Percentiles rank a stretch among this genome's conserved stretches.
These are phyloP conservation scores for Ephestia elutella DNA, from an alignment of 1,140 invertebrate species.

Conservation along the genomic window DNA sequence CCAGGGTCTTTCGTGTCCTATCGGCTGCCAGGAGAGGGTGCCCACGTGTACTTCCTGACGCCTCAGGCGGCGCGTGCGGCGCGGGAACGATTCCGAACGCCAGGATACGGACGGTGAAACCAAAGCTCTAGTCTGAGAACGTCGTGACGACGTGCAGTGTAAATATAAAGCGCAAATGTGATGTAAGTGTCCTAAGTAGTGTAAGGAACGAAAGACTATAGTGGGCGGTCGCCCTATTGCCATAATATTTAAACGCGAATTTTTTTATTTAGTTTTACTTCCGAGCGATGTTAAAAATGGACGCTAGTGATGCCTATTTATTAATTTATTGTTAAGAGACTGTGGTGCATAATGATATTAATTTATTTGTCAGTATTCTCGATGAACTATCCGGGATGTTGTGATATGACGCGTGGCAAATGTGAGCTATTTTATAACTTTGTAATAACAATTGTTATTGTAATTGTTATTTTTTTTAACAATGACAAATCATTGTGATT, in stretches of 20 bases:
- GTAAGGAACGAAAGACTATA: constrained; percentile 62
- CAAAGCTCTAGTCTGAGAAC: constrained; percentile 66
- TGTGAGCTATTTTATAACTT: constrained; percentile 38
- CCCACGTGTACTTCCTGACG: constrained; percentile 85
- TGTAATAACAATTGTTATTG: constrained; percentile 40
- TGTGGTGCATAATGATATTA: constrained; percentile 65
- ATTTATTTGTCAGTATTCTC: constrained; percentile 71
- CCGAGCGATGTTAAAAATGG: constrained; percentile 33
- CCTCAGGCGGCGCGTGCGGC: constrained; percentile 79
- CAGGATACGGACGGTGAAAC: constrained; percentile 69
- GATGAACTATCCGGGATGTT: constrained; percentile 38
- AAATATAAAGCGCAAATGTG: constrained; percentile 73
- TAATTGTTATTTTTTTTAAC: constrained; percentile 46
- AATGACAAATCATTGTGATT: constrained; percentile 58
- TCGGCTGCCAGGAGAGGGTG: constrained; percentile 79
- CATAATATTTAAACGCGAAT: constrained; percentile 59
- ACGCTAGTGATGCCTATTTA: constrained; percentile 55
- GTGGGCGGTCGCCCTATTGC: constrained; percentile 58
- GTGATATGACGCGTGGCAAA: constrained; percentile 46
- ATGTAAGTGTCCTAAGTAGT: constrained; percentile 73
- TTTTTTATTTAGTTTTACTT: constrained; percentile 20
- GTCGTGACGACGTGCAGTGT: constrained; percentile 46
- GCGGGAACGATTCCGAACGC: constrained; percentile 60
- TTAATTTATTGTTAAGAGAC: constrained; percentile 66
- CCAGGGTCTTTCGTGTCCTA: constrained; percentile 79